Conservation (phyloP, 2,113 vertebrate species). For the Aix galericulata region DNA sequence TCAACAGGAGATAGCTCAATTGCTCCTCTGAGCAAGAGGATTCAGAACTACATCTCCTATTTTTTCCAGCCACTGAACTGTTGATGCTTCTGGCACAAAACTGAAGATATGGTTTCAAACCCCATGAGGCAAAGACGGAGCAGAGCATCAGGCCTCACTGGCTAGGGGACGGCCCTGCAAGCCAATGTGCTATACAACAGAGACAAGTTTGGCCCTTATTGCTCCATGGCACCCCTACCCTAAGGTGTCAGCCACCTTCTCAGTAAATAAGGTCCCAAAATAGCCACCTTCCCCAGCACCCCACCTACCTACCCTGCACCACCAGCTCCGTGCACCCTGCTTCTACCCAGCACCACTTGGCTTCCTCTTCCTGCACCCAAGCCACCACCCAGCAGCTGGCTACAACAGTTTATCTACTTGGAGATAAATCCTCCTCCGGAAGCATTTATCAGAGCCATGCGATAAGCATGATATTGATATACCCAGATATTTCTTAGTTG, state of each 20-base stretch:
- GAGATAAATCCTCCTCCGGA: background rate
- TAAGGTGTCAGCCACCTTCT: background rate
- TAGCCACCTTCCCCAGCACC: background rate
- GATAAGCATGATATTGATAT: background rate
- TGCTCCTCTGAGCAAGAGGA: background rate
- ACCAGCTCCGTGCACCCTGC: fast-evolving
- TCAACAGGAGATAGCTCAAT: background rate
- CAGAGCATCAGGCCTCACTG: background rate
- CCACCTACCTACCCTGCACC: background rate
- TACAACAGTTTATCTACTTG: background rate
- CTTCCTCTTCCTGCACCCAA: background rate
- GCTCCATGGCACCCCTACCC: background rate
- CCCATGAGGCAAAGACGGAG: background rate
- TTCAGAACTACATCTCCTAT: background rate
- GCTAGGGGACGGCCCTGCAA: background rate
- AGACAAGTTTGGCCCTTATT: background rate
- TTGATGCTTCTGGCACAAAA: background rate
- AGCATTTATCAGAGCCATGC: background rate
- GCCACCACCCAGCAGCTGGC: background rate
- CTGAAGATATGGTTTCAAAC: background rate
- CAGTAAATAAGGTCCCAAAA: background rate
- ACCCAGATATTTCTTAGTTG: background rate
- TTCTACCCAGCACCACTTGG: fast-evolving
- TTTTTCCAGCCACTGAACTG: background rate
- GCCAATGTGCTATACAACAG: background rate